These are phyloP conservation scores for Cotesia chilonis DNA, from an alignment of 1,140 invertebrate genomes.

Conservation along the genomic window DNA sequence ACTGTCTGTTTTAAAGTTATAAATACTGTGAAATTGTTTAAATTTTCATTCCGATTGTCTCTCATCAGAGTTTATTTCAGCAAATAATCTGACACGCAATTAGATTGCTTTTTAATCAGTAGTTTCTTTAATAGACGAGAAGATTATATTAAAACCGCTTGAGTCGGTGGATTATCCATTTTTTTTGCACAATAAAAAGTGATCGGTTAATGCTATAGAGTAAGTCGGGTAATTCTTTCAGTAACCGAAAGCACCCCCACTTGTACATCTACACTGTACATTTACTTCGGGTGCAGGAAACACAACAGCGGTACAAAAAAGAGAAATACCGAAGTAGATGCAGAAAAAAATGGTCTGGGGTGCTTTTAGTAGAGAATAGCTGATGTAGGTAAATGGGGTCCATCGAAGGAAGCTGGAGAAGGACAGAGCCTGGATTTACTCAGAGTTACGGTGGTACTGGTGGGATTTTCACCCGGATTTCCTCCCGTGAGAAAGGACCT, in stretches of 20 bases:
- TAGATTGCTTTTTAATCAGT: background rate
- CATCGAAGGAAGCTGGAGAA: constrained; percentile 15
- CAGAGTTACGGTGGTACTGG: constrained; percentile 39
- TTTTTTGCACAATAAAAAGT: constrained; percentile 1
- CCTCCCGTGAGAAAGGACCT: constrained; percentile 30
- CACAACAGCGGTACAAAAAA: constrained; percentile 1
- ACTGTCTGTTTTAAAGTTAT: constrained; percentile 31
- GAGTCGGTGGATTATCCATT: background rate
- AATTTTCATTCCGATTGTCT: background rate
- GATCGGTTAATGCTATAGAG: constrained; percentile 15
- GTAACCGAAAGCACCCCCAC: background rate
- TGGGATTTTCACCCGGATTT: constrained; percentile 40
- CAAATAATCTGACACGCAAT: background rate
- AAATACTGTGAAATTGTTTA: constrained; percentile 25
- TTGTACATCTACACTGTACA: background rate
- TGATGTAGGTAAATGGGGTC: constrained; percentile 38
- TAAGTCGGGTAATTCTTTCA: constrained; percentile 26
- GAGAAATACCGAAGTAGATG: background rate
- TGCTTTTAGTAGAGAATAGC: constrained; percentile 34
- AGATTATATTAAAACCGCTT: background rate
- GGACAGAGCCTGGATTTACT: constrained; percentile 40
- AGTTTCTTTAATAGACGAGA: background rate
- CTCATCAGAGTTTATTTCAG: background rate
- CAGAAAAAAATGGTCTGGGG: constrained; percentile 2
- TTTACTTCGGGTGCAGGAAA: background rate